Percentiles rank a stretch among this genome's conserved stretches.
Evolutionary conservation across 2,113 vertebrate genomes (phyloP).

Genomic region (Anser brachyrhynchus): DNA sequence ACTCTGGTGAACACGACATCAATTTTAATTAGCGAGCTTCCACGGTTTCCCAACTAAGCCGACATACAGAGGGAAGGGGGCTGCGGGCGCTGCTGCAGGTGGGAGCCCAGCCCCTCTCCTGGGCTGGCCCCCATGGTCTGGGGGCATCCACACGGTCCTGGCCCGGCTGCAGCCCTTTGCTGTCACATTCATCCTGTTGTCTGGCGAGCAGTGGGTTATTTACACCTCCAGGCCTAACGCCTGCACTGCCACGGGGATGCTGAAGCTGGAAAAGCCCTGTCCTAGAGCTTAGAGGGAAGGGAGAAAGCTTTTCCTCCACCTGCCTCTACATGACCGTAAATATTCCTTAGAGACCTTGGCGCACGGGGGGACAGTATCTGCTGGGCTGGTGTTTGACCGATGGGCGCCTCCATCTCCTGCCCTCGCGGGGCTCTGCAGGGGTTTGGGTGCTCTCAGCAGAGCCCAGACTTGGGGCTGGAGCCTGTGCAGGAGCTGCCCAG

Average conservation of each 20-base stretch:
- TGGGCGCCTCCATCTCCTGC: background rate
- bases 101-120: background rate
- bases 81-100: background rate
- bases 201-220: constrained; percentile 13
- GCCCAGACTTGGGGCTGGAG: background rate
- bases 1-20: constrained; percentile 1
- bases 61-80: background rate
- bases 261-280: constrained; percentile 32
- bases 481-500: fast-evolving
- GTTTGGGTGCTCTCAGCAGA: background rate
- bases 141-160: fast-evolving
- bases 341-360: background rate
- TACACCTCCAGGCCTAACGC: constrained; percentile 9
- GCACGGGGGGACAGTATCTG: background rate
- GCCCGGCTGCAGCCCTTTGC: background rate
- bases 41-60: background rate
- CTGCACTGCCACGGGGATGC: constrained; percentile 18
- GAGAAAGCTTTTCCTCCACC: constrained; percentile 9
- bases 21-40: constrained; percentile 41
- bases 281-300: constrained; percentile 23
- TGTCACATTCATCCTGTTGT: background rate
- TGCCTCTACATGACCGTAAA: constrained; percentile 5
- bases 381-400: background rate
- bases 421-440: background rate
- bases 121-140: too few species aligned